A percentile compares a stretch with the other conserved stretches of the same genome.
Evolutionary conservation across 1,140 invertebrate species (phyloP).

Genomic region (Chironomus tepperi): DNA sequence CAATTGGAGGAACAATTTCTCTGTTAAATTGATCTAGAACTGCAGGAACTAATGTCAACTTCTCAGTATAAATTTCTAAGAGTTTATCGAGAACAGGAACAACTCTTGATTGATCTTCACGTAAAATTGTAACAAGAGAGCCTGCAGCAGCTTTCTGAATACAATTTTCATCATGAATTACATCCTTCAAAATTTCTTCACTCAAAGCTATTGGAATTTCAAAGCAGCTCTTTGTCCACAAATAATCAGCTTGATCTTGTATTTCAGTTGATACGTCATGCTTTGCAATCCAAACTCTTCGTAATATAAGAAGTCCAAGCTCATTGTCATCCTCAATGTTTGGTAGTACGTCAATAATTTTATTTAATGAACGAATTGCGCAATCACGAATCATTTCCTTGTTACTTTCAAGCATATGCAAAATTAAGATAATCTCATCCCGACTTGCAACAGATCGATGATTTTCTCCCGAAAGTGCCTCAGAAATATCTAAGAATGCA

Average conservation of each 20-base stretch:
- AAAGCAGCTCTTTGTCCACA: conserved; percentile 58
- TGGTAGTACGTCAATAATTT: conserved; percentile 55
- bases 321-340: conserved; percentile 50
- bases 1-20: conserved; percentile 71
- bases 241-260: conserved; percentile 51
- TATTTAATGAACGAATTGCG: conserved; percentile 60
- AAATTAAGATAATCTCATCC: conserved; percentile 67
- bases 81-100: conserved; percentile 53
- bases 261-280: conserved; percentile 65
- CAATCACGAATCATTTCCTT: conserved; percentile 67
- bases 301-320: conserved; percentile 52
- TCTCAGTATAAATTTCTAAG: conserved; percentile 67
- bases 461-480: conserved; percentile 53
- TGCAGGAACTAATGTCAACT: conserved; percentile 70
- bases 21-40: conserved; percentile 87
- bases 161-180: conserved; percentile 67
- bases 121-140: conserved; percentile 61
- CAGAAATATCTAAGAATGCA: conserved; percentile 66
- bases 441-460: conserved; percentile 51
- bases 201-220: conserved; percentile 48
- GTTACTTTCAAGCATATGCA: conserved; percentile 62
- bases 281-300: conserved; percentile 67
- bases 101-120: conserved; percentile 45
- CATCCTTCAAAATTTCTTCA: conserved; percentile 59
- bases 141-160: conserved; percentile 69